Base-by-base conservation (phyloP, 2,888 invertebrate species). In the Darwinula stevensoni region DNA sequence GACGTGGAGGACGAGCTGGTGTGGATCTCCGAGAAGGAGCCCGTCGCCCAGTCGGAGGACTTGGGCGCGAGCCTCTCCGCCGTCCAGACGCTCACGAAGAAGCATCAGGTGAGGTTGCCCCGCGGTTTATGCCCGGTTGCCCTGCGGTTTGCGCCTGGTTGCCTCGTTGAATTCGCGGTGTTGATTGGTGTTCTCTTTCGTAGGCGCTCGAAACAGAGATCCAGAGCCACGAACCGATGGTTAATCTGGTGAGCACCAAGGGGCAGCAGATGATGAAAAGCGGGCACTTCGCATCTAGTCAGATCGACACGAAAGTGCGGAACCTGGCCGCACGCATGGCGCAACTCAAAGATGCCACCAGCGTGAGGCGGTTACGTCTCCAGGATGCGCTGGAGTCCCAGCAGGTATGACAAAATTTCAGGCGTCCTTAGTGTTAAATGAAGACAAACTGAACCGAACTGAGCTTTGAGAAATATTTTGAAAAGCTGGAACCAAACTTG, bases 1-100 rank as follows among this genome's bases (percentile, higher is more conserved):
- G 91, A 91, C 46, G 73, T 82, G 0, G 78, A 84, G 36, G 88
- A 91, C 47, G 88, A 91, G 50, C 46, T 80, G 33, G 66, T 71
- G 39, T 94, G 91, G 91, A 52, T 91, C n/a, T 55, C 59, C 3
- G 72, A 76, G 42, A 67, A 72, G 40, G 67, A 69, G 43, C 61
- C 63, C 1, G 47, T 69, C 4, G 72, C 69, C 2, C 59, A 62
- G 2, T 71, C 71, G 1, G 59, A 58, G 16, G 74, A 75, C 46
- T 52, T 74, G 11, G 70, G 70, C 9, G 45, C 42, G 30, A 50
- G 46, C 34, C 51, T 75, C 33, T 61, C 62, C 2, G 70, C 74
- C 11, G 82, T 84, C 0, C 82, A 86, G 45, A 69, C 71, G 34
- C 56, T 86, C 29, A 73, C 80, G 45, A 91, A 91, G 59, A 88